Evolutionary conservation across 1,140 invertebrate species (phyloP).

Genomic region (Plectus sambesii): DNA sequence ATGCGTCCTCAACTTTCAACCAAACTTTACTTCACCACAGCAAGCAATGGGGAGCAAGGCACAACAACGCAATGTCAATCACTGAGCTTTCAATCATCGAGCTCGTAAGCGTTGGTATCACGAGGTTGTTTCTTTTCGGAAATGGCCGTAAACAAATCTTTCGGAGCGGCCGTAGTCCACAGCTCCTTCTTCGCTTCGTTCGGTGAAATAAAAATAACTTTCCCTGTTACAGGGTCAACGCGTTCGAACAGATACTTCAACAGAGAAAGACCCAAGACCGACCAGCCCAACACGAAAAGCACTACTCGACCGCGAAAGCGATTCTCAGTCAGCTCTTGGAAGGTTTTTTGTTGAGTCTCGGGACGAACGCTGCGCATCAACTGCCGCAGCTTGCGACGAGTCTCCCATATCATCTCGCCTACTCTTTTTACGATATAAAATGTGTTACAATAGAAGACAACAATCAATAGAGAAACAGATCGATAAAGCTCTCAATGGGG

Average conservation of each 20-base stretch:
- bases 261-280: not conserved
- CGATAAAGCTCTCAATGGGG: constrained; percentile 8
- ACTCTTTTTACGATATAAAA: too few species aligned
- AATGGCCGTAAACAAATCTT: too few species aligned
- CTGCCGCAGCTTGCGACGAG: not conserved
- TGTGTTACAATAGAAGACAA: not conserved
- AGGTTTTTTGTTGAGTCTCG: not conserved
- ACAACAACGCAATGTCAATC: too few species aligned
- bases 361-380: not conserved
- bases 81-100: too few species aligned
- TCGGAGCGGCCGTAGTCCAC: too few species aligned
- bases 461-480: constrained; percentile 7
- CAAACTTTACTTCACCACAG: too few species aligned
- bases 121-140: too few species aligned
- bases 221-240: not conserved
- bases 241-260: not conserved
- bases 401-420: too few species aligned
- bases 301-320: not conserved
- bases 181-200: not conserved
- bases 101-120: too few species aligned
- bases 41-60: too few species aligned
- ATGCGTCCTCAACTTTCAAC: too few species aligned
- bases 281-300: not conserved
- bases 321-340: not conserved
- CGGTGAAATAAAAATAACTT: not conserved